phyloP scores from a whole-genome alignment of 1,140 invertebrate genomes.

The Macrotrachela quadricornifera region DNA sequence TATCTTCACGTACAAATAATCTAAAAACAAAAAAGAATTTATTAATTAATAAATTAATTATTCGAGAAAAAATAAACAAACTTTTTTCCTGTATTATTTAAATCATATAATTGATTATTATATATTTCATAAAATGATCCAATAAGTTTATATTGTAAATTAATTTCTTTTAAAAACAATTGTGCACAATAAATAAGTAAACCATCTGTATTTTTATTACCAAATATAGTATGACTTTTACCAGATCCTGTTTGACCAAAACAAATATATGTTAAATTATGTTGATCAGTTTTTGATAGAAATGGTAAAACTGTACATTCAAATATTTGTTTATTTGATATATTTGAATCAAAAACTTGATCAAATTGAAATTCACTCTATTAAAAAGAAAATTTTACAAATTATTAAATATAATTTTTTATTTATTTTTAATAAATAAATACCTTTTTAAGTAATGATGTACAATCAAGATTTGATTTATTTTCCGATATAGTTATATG shows the following conservation, averaged over 20 bases:
- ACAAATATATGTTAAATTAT: neutral
- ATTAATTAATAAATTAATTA: neutral
- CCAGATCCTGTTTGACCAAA: constrained; percentile 9
- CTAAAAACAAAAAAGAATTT: neutral
- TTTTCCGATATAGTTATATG: constrained; percentile 1
- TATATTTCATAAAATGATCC: constrained; percentile 7
- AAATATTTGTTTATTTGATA: neutral
- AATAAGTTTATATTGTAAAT: neutral
- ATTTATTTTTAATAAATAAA: neutral
- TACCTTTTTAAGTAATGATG: constrained; percentile 3
- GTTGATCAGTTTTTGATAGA: neutral
- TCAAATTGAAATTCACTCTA: constrained; percentile 7
- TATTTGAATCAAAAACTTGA: neutral
- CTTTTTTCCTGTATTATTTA: neutral
- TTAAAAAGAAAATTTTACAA: neutral
- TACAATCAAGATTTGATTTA: neutral
- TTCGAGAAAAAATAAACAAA: neutral
- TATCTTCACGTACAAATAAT: constrained; percentile 16
- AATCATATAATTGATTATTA: constrained; percentile 4
- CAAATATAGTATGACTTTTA: constrained; percentile 7
- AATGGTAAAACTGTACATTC: neutral
- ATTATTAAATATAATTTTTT: neutral
- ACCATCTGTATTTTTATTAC: neutral
- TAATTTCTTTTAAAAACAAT: neutral
- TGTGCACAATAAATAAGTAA: neutral